Conservation (phyloP, 2,888 invertebrate species). For the Tholera decimalis region DNA sequence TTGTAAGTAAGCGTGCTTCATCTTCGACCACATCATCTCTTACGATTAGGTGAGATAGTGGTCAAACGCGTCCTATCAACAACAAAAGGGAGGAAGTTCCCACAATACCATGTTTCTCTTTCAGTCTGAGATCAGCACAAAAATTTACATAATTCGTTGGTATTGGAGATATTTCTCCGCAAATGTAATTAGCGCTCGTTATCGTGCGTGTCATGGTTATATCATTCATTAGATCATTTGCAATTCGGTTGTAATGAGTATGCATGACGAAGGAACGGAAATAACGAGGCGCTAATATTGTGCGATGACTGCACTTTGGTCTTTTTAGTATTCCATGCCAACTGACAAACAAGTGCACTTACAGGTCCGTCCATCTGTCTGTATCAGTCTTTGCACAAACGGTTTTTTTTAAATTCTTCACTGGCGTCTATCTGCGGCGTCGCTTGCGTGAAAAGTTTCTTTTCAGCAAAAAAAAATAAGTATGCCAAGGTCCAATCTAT, state of each 20-base stretch:
- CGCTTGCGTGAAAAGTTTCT: too few species aligned
- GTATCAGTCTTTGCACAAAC: too few species aligned
- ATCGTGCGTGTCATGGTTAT: slow-evolving; percentile 56
- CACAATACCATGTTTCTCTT: background rate
- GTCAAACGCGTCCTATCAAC: too few species aligned
- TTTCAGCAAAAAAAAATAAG: too few species aligned
- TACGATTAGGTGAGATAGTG: too few species aligned
- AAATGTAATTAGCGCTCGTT: slow-evolving; percentile 59
- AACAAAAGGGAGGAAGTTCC: background rate
- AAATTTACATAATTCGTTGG: slow-evolving; percentile 44
- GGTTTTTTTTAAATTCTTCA: too few species aligned
- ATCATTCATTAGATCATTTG: slow-evolving; percentile 63
- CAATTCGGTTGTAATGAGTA: slow-evolving; percentile 43
- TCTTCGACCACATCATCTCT: too few species aligned
- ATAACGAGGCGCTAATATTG: slow-evolving; percentile 46
- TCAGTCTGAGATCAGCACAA: slow-evolving; percentile 35
- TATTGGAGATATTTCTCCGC: slow-evolving; percentile 44
- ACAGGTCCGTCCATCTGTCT: slow-evolving; percentile 1
- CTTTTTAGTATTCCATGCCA: slow-evolving; percentile 26
- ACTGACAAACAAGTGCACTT: slow-evolving; percentile 25
- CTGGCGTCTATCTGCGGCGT: too few species aligned
- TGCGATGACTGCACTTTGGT: slow-evolving; percentile 31
- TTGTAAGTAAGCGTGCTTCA: too few species aligned
- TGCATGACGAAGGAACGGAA: slow-evolving; percentile 42
- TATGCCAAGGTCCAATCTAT: too few species aligned